Base-by-base conservation (phyloP, 2,797 vertebrate species). In the Myripristis jacobus region DNA sequence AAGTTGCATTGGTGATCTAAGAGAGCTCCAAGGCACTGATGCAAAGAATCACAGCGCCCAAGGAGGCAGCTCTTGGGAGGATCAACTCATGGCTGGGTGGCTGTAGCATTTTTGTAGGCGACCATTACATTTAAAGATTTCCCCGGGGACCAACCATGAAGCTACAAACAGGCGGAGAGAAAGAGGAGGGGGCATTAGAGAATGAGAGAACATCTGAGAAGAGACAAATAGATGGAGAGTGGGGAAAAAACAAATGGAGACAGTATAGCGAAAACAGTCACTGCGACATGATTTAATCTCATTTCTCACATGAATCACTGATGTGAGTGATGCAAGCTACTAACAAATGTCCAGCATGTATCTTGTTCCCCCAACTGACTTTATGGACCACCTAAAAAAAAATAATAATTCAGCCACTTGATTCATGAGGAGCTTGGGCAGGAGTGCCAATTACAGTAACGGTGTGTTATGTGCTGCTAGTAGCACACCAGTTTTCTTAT, bases 41-140 rank as follows among this genome's bases (percentile, higher is more conserved):
- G 83, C 82, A 84, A 79, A 61, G 72, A 85, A 81, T 76, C 74
- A 70, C 48, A 21, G 67, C 68, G 48, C 57, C 47, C 47, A n/a
- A 68, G 70, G 70, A 85, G 73, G 76, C 53, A 62, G 64, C 80
- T 84, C 80, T 27, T 38, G 66, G 73, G 80, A 85, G 56, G 71
- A 84, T 79, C 77, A 65, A 59, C 74, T 70, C 81, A 87, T 43
- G 76, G 85, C 61, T 86, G 70, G 75, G 44, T 80, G 70, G 70
- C 48, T 86, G 38, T 51, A 71, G 60, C 79, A 75, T 83, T 88
- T 83, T 67, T 70, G 24, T 21, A 29, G 70, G 72, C 64, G 18
- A 77, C 74, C 44, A 19, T 80, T 83, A 69, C 19, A n/a, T 77
- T 80, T 70, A 15, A 36, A 67, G 48, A 80, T 73, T 71, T 77